Evolutionary conservation across 2,797 vertebrate genomes (phyloP).

Genomic region (Otolemur crassicaudatus): DNA sequence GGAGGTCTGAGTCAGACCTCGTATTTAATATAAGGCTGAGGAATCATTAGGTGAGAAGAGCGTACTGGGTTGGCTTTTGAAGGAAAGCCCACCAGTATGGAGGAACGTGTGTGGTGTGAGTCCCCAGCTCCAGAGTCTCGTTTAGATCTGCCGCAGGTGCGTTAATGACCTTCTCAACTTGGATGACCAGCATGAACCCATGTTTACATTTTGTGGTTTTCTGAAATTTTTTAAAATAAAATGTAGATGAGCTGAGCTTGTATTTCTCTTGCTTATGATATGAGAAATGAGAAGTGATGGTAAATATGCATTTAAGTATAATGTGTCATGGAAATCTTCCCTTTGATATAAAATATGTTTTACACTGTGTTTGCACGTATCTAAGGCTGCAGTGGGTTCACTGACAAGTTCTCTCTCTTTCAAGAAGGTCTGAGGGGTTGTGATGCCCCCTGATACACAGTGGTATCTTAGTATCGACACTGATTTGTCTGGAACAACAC

Average conservation of each 20-base stretch:
- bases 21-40: not conserved
- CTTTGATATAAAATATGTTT: constrained; percentile 24
- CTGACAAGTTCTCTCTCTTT: too few species aligned
- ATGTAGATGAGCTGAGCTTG: not conserved
- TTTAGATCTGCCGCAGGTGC: not conserved
- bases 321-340: not conserved
- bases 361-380: not conserved
- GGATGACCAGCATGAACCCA: not conserved
- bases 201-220: not conserved
- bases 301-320: constrained; percentile 4
- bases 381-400: not conserved
- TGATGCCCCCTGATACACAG: not conserved
- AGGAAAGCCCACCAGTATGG: not conserved
- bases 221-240: not conserved
- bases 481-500: not conserved
- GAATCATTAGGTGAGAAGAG: not conserved
- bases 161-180: not conserved
- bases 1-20: not conserved
- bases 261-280: not conserved
- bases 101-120: not conserved
- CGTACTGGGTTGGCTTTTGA: not conserved
- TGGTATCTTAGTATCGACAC: not conserved
- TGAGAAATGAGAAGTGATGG: not conserved
- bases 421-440: not conserved
- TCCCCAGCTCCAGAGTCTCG: not conserved